These are phyloP conservation scores for Anolis apletophallus DNA, from an alignment of 2,797 vertebrate genomes.

Conservation along the genomic window DNA sequence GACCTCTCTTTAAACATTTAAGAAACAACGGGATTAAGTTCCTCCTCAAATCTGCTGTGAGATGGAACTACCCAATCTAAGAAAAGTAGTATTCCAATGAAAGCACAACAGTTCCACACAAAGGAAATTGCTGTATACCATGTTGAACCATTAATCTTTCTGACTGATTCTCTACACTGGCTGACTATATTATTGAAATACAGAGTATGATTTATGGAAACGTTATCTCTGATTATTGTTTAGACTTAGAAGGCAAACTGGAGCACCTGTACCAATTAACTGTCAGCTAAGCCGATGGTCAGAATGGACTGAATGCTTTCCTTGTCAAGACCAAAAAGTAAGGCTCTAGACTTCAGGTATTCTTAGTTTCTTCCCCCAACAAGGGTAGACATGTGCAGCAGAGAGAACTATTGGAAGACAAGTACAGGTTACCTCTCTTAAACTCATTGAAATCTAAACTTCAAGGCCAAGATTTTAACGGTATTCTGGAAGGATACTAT, in stretches of 20 bases:
- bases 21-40: background rate
- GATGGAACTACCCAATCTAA: background rate
- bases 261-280: constrained; percentile 72
- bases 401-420: background rate
- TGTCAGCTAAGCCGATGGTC: constrained; percentile 88
- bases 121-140: background rate
- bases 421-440: background rate
- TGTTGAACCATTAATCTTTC: background rate
- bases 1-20: no score
- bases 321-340: constrained; percentile 89
- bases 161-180: no score
- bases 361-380: constrained; percentile 63
- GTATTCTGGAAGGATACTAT: no score
- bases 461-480: background rate
- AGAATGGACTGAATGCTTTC: constrained; percentile 87
- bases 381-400: constrained; percentile 53
- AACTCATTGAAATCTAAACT: background rate
- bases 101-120: background rate
- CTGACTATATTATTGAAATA: background rate
- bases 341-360: constrained; percentile 55
- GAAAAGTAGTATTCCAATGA: background rate
- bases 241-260: constrained; percentile 61
- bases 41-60: background rate
- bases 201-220: background rate
- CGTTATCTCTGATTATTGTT: constrained; percentile 18